Conservation (phyloP, 30 jellyfish, hydroid and myxozoan genomes). For the Rhopilema esculentum region DNA sequence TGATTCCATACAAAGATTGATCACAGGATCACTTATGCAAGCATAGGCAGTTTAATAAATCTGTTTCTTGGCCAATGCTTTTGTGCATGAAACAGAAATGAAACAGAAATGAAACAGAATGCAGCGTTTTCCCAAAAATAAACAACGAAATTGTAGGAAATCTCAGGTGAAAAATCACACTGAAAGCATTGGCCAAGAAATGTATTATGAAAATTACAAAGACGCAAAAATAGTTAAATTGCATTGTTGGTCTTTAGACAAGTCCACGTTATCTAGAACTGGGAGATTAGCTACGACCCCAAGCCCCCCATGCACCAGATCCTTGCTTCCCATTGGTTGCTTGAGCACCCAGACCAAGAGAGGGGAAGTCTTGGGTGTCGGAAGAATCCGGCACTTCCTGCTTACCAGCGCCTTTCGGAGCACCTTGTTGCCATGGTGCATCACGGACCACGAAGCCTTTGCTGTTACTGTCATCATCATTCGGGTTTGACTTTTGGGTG, state of each 20-base stretch:
- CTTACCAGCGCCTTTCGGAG: constrained; percentile 25
- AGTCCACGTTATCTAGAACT: neutral
- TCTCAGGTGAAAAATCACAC: neutral
- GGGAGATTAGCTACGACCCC: constrained; percentile 68
- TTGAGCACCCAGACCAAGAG: constrained; percentile 70
- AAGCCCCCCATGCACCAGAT: constrained; percentile 91
- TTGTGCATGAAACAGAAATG: neutral
- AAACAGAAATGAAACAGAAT: neutral
- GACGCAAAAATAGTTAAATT: neutral
- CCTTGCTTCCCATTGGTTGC: constrained; percentile 58
- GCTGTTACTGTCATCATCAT: constrained; percentile 39
- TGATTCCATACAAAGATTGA: neutral
- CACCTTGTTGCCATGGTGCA: constrained; percentile 89
- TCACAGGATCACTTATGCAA: too few species aligned
- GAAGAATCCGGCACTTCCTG: constrained; percentile 84
- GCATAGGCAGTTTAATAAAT: neutral
- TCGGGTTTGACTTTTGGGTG: constrained; percentile 54
- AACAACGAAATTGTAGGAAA: neutral
- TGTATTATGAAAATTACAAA: constrained; percentile 48
- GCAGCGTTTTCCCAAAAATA: neutral
- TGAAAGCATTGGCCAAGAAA: constrained; percentile 37
- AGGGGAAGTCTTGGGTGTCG: constrained; percentile 82
- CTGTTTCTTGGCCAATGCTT: neutral
- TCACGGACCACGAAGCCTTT: constrained; percentile 90
- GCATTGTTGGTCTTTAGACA: constrained; percentile 3